Evolutionary conservation across 2,797 vertebrate genomes (phyloP), one percentile per base, ranked within the genome.

Genomic region (Phrynocephalus guinanensis): DNA sequence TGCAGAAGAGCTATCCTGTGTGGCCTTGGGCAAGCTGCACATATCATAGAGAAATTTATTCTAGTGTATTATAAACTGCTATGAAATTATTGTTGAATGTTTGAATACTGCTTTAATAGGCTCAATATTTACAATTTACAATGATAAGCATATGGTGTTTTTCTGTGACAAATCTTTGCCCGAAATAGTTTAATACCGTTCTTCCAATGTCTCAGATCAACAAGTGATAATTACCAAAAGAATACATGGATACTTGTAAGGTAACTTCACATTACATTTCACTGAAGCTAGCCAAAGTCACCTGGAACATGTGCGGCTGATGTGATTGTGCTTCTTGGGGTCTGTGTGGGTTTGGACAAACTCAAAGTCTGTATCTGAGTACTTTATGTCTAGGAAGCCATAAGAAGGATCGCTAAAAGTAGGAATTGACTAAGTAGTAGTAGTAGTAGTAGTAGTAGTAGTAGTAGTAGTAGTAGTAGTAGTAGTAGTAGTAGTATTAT

Each of bases 161-260:
- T 85, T 24, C 89, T n/a, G 52, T 73, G 48, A 87, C 71, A 83
- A 52, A 81, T 83, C 82, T 81, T 1, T 48, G 75, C 28, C 72
- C 87, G 90, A 83, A 68, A 20, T 87, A 66, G 15, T 80, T 89
- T 90, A 88, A 89, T 91, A 79, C 15, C 9, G 0, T 86, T 90
- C 30, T 71, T 68, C 52, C 85, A 0, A 8, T 88, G 87, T 87
- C 0, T 85, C 22, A 1, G 79, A 88, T 75, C 24, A 83, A 33
- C 80, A 67, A 86, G 83, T 63, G 67, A 24, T 80, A 63, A 78
- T 90, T 90, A 85, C 76, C 48, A 84, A 88, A 86, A 93, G 84
- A 88, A 90, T 86, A 48, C 0, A 0, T 38, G 48, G 71, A 77
- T 63, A 52, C 18, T 18, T 79, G 13, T 82, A 2, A 10, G 86